A percentile compares a stretch with the other conserved stretches of the same genome.
phyloP scores from a whole-genome alignment of 1,140 invertebrate genomes.

The Aricia agestis region DNA sequence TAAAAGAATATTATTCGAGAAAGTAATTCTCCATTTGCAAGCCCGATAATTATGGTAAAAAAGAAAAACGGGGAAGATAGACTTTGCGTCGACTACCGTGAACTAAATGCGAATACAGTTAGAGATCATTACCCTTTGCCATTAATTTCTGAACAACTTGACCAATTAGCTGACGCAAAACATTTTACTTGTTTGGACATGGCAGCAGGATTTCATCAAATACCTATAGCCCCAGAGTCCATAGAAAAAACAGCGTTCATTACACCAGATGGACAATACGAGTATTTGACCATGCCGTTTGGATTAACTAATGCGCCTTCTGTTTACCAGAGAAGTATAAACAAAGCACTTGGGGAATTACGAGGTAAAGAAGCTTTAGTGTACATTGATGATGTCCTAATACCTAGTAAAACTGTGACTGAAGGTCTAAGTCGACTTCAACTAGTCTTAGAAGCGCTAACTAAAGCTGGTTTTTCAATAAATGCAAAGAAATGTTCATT shows the following conservation, averaged over 20 bases:
- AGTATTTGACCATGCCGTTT: conserved; percentile 27
- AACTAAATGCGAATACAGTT: neutral
- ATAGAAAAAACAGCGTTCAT: conserved; percentile 9
- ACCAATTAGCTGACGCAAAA: neutral
- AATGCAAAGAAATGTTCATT: conserved; percentile 11
- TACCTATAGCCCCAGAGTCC: neutral
- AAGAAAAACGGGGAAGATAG: neutral
- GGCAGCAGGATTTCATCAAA: conserved; percentile 9
- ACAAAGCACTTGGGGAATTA: neutral
- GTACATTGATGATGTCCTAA: conserved; percentile 12
- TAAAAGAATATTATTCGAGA: neutral
- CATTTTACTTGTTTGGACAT: neutral
- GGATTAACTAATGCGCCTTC: conserved; percentile 23
- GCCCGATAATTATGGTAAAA: neutral
- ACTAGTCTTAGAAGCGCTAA: no score
- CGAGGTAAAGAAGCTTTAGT: neutral
- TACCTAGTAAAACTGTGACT: neutral
- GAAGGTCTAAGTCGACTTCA: neutral
- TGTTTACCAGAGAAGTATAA: neutral
- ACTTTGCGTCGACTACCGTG: neutral
- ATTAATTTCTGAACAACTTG: conserved; percentile 4
- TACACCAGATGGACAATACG: conserved; percentile 4
- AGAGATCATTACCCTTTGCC: conserved; percentile 12
- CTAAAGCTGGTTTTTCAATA: conserved; percentile 12
- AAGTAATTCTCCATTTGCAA: neutral